Evolutionary conservation across 2,113 vertebrate genomes (phyloP).

Genomic region (Alethe diademata): DNA sequence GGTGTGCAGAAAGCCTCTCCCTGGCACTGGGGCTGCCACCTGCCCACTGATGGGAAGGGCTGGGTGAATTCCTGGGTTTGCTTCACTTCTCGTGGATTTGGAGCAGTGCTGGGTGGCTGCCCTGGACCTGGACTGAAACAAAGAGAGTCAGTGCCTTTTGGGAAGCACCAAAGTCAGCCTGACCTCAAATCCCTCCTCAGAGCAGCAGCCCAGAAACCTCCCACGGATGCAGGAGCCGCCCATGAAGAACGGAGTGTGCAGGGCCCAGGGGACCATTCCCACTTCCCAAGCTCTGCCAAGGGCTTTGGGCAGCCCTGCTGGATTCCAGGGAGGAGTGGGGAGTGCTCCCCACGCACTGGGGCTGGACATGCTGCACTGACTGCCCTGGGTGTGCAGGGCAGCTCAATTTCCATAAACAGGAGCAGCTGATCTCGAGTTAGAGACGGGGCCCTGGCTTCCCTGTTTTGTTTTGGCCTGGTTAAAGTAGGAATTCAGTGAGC

Average conservation of each 20-base stretch:
- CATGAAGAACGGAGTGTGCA: rapidly evolving
- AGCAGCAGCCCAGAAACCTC: conserved; percentile 5
- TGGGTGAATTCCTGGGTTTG: not conserved
- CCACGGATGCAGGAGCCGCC: rapidly evolving
- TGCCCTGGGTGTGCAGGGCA: rapidly evolving
- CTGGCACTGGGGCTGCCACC: not conserved
- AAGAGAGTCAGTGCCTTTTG: not conserved
- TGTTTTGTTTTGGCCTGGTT: not conserved
- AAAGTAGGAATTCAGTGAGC: not conserved
- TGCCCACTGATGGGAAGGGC: not conserved
- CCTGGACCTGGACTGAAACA: not conserved
- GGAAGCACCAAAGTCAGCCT: conserved; percentile 21
- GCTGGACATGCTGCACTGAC: rapidly evolving
- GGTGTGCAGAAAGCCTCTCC: not conserved
- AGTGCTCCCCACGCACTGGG: rapidly evolving
- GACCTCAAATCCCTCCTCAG: not conserved
- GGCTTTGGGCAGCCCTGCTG: not conserved
- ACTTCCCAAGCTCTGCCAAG: rapidly evolving
- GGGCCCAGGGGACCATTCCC: not conserved
- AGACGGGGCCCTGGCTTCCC: too few relatives aligned
- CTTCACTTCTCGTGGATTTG: not conserved
- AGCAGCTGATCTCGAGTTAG: not conserved
- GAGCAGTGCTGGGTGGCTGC: not conserved
- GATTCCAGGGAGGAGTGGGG: not conserved
- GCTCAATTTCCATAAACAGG: rapidly evolving